Conservation (phyloP, 2,888 invertebrate species). For the Caenorhabditis plicata region DNA sequence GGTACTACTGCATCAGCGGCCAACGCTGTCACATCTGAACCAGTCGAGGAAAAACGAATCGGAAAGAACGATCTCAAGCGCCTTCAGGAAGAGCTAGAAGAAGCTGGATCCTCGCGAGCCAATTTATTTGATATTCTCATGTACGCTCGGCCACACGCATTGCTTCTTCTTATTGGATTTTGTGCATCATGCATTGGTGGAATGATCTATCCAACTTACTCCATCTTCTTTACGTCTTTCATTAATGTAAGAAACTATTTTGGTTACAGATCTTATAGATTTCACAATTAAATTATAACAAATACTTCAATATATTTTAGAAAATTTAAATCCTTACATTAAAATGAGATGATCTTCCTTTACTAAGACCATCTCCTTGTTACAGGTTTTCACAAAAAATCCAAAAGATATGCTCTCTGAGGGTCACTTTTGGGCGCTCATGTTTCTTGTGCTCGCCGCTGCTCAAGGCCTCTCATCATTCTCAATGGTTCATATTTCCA, state of each 20-base stretch:
- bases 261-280: neutral
- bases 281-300: too few relatives aligned
- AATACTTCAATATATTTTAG: too few relatives aligned
- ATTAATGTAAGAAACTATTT: constrained; percentile 40
- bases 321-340: neutral
- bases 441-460: constrained; percentile 66
- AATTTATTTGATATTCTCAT: constrained; percentile 62
- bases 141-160: constrained; percentile 58
- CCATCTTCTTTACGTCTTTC: constrained; percentile 67
- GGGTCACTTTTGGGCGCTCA: constrained; percentile 68
- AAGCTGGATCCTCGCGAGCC: constrained; percentile 36
- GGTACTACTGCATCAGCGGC: constrained; percentile 27
- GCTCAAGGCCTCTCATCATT: constrained; percentile 65
- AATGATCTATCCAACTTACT: constrained; percentile 68
- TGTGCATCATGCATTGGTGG: constrained; percentile 66
- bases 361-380: neutral
- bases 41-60: constrained; percentile 23
- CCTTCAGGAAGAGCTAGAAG: constrained; percentile 43
- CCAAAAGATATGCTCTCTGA: constrained; percentile 61
- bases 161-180: constrained; percentile 65
- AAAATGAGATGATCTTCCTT: neutral
- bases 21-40: constrained; percentile 1
- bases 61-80: constrained; percentile 40
- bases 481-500: constrained; percentile 44
- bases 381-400: constrained; percentile 49